Percentiles rank a stretch among this genome's conserved stretches.
These are phyloP conservation scores for Orientallactaga sibirica DNA, from an alignment of 2,797 vertebrate genomes.

Conservation along the genomic window DNA sequence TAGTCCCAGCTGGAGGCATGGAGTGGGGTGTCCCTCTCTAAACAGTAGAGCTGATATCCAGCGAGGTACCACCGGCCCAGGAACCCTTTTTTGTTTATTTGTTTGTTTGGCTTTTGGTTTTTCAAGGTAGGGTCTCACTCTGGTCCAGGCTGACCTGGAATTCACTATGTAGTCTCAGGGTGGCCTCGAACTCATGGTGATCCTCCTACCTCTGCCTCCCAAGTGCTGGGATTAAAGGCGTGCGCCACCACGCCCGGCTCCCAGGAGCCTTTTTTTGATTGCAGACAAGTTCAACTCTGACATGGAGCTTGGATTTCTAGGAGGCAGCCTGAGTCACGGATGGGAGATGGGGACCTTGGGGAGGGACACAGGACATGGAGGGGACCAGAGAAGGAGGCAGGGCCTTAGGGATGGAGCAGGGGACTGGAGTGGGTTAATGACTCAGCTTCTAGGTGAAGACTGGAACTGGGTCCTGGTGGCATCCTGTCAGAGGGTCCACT, in stretches of 20 bases:
- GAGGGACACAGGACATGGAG: too few relatives aligned
- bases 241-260: too few relatives aligned
- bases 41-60: neutral
- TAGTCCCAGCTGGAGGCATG: neutral
- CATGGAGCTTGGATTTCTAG: neutral
- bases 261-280: neutral
- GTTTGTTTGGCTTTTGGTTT: too few relatives aligned
- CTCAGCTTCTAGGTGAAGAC: neutral
- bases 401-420: neutral
- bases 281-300: rapidly evolving
- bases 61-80: rapidly evolving
- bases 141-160: too few relatives aligned
- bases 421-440: neutral
- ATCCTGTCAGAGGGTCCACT: neutral
- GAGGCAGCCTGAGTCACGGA: neutral
- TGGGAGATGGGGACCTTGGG: neutral
- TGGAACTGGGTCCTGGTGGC: neutral
- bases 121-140: too few relatives aligned
- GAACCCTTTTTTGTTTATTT: neutral
- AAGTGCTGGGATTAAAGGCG: too few relatives aligned
- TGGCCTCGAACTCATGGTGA: too few relatives aligned
- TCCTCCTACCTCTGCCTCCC: too few relatives aligned
- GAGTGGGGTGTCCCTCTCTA: neutral
- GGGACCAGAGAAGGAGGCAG: neutral
- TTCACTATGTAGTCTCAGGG: too few relatives aligned